A percentile compares a stretch with the other conserved stretches of the same genome.
phyloP scores from a whole-genome alignment of 2,888 invertebrate genomes.

The Leptopilina drosophilae region DNA sequence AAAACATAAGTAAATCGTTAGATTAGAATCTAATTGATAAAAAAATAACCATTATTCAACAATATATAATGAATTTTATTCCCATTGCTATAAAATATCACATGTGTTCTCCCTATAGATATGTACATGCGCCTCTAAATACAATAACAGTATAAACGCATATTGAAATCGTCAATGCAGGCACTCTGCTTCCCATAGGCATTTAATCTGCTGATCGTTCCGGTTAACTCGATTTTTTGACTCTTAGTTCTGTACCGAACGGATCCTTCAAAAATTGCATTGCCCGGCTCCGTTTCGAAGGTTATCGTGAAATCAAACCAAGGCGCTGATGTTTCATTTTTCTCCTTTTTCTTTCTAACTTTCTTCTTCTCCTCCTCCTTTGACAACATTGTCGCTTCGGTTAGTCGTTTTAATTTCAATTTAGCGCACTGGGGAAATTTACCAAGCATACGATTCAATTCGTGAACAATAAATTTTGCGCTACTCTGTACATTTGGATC shows the following conservation, averaged over 20 bases:
- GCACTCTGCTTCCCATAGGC: slow-evolving; percentile 88
- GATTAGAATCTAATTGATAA: too few species aligned
- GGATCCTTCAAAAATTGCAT: slow-evolving; percentile 89
- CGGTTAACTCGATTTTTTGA: slow-evolving; percentile 79
- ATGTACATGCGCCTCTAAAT: slow-evolving; percentile 50
- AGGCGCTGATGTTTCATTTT: slow-evolving; percentile 65
- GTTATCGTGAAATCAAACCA: slow-evolving; percentile 83
- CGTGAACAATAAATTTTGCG: slow-evolving; percentile 81
- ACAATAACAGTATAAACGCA: slow-evolving; percentile 89
- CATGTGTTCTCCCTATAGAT: slow-evolving; percentile 47
- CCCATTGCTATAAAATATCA: slow-evolving; percentile 67
- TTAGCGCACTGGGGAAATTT: slow-evolving; percentile 83
- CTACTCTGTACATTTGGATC: slow-evolving; percentile 80
- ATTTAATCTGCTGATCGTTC: slow-evolving; percentile 88
- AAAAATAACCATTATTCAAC: slow-evolving; percentile 48
- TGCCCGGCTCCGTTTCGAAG: slow-evolving; percentile 82
- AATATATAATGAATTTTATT: slow-evolving; percentile 66
- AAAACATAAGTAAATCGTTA: too few species aligned
- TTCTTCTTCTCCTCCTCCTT: slow-evolving; percentile 69
- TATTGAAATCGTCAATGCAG: slow-evolving; percentile 85
- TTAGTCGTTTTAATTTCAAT: slow-evolving; percentile 81
- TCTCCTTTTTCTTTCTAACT: slow-evolving; percentile 48
- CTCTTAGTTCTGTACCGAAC: slow-evolving; percentile 78
- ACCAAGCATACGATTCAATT: slow-evolving; percentile 82
- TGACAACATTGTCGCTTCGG: slow-evolving; percentile 81